Evolutionary conservation across 2,888 invertebrate species (phyloP), one percentile per base, ranked within the genome.

Genomic region (Calameuta idolon): DNA sequence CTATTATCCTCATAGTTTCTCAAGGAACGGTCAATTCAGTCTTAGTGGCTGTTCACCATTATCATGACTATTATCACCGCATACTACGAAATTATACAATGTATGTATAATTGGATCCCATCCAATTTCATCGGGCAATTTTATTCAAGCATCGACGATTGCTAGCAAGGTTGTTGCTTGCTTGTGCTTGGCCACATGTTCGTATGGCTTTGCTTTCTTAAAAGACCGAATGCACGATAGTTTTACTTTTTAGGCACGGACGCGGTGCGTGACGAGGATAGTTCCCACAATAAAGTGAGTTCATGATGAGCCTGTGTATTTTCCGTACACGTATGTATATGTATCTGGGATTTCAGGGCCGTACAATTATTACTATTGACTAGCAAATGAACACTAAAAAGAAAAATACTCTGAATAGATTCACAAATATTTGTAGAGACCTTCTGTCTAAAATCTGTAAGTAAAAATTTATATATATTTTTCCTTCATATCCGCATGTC

Each of bases 261-360:
- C 79, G 78, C 83, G 83, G 76, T 84, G 85, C 84, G 83, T 83
- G 84, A 80, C 82, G 88, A 82, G 79, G 81, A 81, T 81, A 80
- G 83, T 88, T 85, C 85, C 83, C 82, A 84, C 82, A 79, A 81
- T 83, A 79, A 82, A 82, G 78, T 23, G 76, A 81, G 77, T 78
- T 78, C 71, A 34, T 33, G 31, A 71, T 34, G 71, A 31, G 71
- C 30, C 12, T 71, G 31, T 71, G 71, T 71, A 71, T 31, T 31
- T 34, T 55, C 33, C 12, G 71, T 34, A 34, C 31, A 15, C 31
- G 33, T 34, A 23, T 71, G 71, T 34, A 71, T 31, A 34, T 23
- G 9, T 71, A 23, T 35, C 35, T 35, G 15, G 12, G 71, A 31
- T 12, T 34, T 11, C 71, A 71, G 71, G 71, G 71, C 12, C 71